Evolutionary conservation across 2,797 vertebrate genomes (phyloP).

Genomic region (Poecilia gillii): DNA sequence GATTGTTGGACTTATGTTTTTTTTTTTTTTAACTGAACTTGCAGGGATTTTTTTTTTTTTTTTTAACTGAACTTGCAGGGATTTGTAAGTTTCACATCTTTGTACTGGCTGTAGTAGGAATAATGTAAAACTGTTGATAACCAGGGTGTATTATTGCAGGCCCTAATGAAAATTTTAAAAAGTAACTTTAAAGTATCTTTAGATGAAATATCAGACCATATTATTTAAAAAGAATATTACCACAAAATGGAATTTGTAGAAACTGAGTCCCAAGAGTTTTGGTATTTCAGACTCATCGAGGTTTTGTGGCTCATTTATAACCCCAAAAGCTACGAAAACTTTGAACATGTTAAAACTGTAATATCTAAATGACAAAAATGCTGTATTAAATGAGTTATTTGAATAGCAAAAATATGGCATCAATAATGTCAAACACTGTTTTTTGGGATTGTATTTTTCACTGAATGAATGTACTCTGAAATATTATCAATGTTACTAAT

Average conservation of each 20-base stretch:
- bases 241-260: not conserved
- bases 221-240: not conserved
- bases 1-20: conserved; percentile 32
- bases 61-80: conserved; percentile 31
- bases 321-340: not conserved
- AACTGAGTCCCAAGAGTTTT: not conserved
- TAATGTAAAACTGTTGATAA: not conserved
- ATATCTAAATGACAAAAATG: not conserved
- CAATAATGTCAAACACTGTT: not conserved
- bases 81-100: not conserved
- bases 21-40: conserved; percentile 35
- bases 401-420: not conserved
- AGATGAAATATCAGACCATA: not conserved
- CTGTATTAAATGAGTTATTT: not conserved
- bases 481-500: not conserved
- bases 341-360: not conserved
- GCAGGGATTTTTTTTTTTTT: conserved; percentile 39
- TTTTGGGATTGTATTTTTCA: not conserved
- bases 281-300: not conserved
- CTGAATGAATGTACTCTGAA: not conserved
- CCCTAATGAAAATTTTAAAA: not conserved
- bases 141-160: not conserved
- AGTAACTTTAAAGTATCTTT: not conserved
- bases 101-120: not conserved
- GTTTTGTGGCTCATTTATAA: not conserved